Conservation (phyloP, 2,113 vertebrate species). For the Agapornis roseicollis region DNA sequence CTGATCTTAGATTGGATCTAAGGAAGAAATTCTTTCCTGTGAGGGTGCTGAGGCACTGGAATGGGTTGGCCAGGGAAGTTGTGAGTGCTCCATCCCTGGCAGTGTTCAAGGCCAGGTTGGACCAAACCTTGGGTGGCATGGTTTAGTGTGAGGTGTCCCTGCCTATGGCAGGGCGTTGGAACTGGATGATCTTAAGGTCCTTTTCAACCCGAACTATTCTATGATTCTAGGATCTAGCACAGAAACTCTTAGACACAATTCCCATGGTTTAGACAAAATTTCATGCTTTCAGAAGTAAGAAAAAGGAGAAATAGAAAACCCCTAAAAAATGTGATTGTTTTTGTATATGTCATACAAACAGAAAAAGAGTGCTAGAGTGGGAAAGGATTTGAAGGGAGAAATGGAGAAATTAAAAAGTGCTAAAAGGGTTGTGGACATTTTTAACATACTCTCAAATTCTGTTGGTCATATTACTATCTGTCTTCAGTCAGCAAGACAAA, state of each 20-base stretch:
- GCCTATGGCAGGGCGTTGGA: no score
- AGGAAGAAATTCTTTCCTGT: no score
- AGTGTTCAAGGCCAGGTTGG: no score
- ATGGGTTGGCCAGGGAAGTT: no score
- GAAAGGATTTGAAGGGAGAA: not conserved
- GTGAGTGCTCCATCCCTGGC: no score
- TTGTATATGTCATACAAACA: rapidly evolving
- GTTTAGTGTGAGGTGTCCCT: no score
- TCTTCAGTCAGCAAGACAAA: not conserved
- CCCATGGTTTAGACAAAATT: not conserved
- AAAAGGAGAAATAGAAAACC: not conserved
- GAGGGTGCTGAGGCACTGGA: no score
- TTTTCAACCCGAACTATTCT: no score
- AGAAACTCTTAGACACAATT: not conserved
- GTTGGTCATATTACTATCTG: not conserved
- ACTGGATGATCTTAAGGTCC: no score
- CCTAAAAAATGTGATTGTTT: not conserved
- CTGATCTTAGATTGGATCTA: no score
- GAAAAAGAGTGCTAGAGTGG: not conserved
- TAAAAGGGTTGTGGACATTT: not conserved
- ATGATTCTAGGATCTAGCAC: no score
- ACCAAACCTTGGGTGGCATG: no score
- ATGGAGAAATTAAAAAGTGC: not conserved
- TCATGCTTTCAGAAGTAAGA: not conserved
- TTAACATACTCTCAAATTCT: not conserved